phyloP scores from a whole-genome alignment of 2,113 vertebrate species.

The Rhadina sibilatrix region DNA sequence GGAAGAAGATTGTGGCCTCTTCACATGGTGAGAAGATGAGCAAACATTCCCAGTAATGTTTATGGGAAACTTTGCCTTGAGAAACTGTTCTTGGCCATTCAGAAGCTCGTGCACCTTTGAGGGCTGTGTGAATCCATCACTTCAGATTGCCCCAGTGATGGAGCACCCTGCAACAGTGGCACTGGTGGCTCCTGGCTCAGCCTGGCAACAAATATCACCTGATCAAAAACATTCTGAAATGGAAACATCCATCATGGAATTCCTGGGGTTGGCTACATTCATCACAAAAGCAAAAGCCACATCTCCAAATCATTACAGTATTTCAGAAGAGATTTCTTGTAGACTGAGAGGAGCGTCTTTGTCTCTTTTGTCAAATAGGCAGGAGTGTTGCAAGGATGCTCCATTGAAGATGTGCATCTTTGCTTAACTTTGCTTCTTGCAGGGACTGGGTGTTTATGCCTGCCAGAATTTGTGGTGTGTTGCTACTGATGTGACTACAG shows the following conservation, averaged over 20 bases:
- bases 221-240: not conserved
- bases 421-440: not conserved
- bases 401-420: not conserved
- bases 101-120: not conserved
- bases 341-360: not conserved
- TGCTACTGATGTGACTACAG: not conserved
- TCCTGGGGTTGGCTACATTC: not conserved
- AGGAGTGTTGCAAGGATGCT: not conserved
- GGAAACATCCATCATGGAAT: not conserved
- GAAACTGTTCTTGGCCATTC: not conserved
- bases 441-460: not conserved
- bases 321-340: not conserved
- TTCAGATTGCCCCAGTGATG: not conserved
- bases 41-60: not conserved
- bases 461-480: not conserved
- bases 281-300: not conserved
- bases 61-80: not conserved
- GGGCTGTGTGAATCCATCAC: not conserved
- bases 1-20: slow-evolving; percentile 98
- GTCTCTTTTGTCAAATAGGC: not conserved
- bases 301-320: not conserved
- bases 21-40: slow-evolving; percentile 86
- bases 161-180: not conserved
- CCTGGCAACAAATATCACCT: not conserved
- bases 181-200: not conserved